Percentiles rank a stretch among this genome's conserved stretches.
Evolutionary conservation across 2,888 invertebrate species (phyloP).

Genomic region (Platycheirus rosarum): DNA sequence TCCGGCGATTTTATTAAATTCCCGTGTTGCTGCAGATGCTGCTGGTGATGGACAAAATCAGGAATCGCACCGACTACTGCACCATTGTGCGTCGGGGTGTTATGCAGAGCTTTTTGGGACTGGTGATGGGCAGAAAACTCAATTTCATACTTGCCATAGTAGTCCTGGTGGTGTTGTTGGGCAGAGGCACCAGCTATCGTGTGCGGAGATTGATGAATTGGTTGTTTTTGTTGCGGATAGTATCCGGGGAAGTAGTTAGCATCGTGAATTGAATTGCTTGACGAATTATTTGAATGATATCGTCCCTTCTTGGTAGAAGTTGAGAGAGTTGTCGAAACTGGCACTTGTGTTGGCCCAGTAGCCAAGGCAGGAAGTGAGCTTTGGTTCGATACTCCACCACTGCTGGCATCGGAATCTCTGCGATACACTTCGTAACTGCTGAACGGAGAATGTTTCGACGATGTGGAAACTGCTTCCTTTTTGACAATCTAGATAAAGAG

Average conservation of each 20-base stretch:
- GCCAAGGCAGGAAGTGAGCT: slow-evolving; percentile 73
- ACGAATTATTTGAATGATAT: slow-evolving; percentile 51
- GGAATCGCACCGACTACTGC: slow-evolving; percentile 28
- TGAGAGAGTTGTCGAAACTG: slow-evolving; percentile 53
- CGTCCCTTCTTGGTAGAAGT: slow-evolving; percentile 51
- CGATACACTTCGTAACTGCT: slow-evolving; percentile 79
- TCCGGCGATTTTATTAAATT: slow-evolving; percentile 73
- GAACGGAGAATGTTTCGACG: slow-evolving; percentile 81
- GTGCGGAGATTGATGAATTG: slow-evolving; percentile 74
- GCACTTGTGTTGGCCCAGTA: slow-evolving; percentile 38
- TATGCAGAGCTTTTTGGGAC: slow-evolving; percentile 76
- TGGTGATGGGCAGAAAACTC: slow-evolving; percentile 77
- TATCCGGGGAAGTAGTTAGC: slow-evolving; percentile 79
- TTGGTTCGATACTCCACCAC: slow-evolving; percentile 75
- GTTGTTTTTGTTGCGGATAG: slow-evolving; percentile 78
- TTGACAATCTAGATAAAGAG: slow-evolving; percentile 79
- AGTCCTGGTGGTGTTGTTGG: slow-evolving; percentile 77
- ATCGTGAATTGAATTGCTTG: slow-evolving; percentile 76
- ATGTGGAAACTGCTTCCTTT: slow-evolving; percentile 82
- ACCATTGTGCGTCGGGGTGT: slow-evolving; percentile 55
- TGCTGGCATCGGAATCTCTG: slow-evolving; percentile 77
- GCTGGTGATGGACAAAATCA: slow-evolving; percentile 67
- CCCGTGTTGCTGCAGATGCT: slow-evolving; percentile 76
- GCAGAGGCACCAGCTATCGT: slow-evolving; percentile 10
- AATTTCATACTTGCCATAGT: slow-evolving; percentile 82